Percentiles rank a stretch among this genome's conserved stretches.
Evolutionary conservation across 2,113 vertebrate species (phyloP).

Genomic region (Dendropsophus ebraccatus): DNA sequence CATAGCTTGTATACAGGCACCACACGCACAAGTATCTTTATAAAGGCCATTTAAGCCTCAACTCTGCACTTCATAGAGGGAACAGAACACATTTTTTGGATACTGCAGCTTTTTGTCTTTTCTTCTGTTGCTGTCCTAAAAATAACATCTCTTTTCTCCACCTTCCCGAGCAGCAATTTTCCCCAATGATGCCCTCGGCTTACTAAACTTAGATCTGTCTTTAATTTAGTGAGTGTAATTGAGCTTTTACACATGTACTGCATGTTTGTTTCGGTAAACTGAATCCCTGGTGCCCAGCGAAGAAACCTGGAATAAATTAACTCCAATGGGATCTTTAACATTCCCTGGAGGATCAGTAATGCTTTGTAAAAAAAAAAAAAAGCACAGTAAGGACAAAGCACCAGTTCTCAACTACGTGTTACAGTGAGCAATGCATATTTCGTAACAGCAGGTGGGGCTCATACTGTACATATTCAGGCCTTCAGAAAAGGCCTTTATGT

Average conservation of each 20-base stretch:
- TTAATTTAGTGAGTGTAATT: constrained; percentile 45
- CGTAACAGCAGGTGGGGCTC: background rate
- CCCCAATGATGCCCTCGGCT: constrained; percentile 13
- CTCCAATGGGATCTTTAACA: constrained; percentile 29
- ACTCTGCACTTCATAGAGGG: background rate
- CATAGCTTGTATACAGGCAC: background rate
- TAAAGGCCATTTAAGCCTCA: background rate
- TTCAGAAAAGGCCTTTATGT: background rate
- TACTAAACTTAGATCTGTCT: constrained; percentile 34
- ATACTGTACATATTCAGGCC: background rate
- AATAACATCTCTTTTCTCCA: constrained; percentile 24
- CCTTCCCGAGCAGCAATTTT: constrained; percentile 27
- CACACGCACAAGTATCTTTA: background rate
- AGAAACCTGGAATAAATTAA: constrained; percentile 57
- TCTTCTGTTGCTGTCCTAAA: background rate
- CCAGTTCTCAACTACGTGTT: background rate
- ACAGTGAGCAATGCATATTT: background rate
- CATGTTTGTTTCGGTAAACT: constrained; percentile 43
- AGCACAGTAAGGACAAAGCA: background rate
- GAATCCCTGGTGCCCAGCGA: constrained; percentile 12
- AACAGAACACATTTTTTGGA: background rate
- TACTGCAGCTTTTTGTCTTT: background rate
- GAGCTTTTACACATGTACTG: constrained; percentile 49
- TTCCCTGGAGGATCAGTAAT: constrained; percentile 9
- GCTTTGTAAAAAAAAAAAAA: constrained; percentile 35